Base-by-base conservation (phyloP, 2,888 invertebrate genomes). In the Lasioglossum vierecki region DNA sequence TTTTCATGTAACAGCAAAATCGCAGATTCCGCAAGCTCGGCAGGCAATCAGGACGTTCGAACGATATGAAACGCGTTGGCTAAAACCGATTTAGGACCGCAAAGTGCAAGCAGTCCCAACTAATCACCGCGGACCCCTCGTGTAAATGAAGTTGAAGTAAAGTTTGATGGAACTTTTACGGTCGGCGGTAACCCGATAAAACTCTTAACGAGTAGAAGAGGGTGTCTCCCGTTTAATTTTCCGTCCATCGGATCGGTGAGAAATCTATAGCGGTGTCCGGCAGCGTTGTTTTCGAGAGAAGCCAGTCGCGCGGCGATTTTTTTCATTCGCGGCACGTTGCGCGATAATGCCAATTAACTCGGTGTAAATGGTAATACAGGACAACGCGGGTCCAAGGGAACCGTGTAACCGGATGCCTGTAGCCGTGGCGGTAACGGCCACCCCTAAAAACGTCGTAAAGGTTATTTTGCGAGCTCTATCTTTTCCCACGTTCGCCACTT, bases 311-410 rank as follows among this genome's bases (percentile, higher is more conserved):
- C 26, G 26, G 13, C 26, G 4, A 26, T 13, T 30, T 76, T 84
- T 84, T 84, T 79, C 79, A 39, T 35, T 49, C 70, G 44, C 57
- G 30, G 26, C 57, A 44, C 22, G 53, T 49, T 22, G 15, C 71
- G 66, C 85, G 86, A 85, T 85, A 82, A 74, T 72, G 78, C 82
- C 86, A 86, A 86, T 86, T 86, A 86, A 86, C 86, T 78, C 82
- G 30, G 75, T 78, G 86, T 80, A 82, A 83, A 85, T 82, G 86
- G 77, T 85, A 85, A 86, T 83, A 80, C 75, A 73, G 70, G n/a
- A 79, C 73, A 60, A 75, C 72, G 22, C 0, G 66, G 18, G n/a
- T 11, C 44, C 68, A 11, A 44, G 8, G 44, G 74, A 18, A 9
- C 49, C 22, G 13, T 46, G 80, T 70, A 74, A 66, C 84, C 41